phyloP scores from a whole-genome alignment of 2,113 vertebrate genomes.

The Mystacornis crossleyi region DNA sequence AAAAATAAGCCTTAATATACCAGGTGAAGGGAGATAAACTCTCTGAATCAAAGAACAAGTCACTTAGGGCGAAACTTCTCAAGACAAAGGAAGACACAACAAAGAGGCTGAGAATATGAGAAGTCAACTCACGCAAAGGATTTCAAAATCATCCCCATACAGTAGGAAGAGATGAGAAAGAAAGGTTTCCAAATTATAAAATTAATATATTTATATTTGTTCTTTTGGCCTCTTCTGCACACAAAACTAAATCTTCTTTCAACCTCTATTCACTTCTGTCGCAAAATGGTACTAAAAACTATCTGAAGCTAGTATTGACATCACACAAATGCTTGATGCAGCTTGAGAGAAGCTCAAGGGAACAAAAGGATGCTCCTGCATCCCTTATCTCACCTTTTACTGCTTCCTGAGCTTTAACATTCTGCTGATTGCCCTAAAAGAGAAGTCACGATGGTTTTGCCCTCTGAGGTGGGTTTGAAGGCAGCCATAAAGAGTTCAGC shows the following conservation, averaged over 20 bases:
- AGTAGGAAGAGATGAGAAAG: not conserved
- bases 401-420: not conserved
- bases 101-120: not conserved
- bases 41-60: not conserved
- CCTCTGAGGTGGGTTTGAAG: not conserved
- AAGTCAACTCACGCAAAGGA: not conserved
- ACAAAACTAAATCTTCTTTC: not conserved
- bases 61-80: not conserved
- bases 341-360: not conserved
- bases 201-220: not conserved
- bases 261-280: not conserved
- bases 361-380: not conserved
- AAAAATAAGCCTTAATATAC: not conserved
- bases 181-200: not conserved
- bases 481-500: not conserved
- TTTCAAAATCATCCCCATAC: not conserved
- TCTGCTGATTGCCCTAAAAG: not conserved
- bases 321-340: not conserved
- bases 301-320: not conserved
- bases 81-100: not conserved
- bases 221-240: not conserved
- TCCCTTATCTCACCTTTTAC: not conserved
- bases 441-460: not conserved
- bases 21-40: not conserved
- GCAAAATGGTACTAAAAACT: not conserved